Base-by-base conservation (phyloP, 30 jellyfish, hydroid and myxozoan species). In the Chironex yamaguchii region DNA sequence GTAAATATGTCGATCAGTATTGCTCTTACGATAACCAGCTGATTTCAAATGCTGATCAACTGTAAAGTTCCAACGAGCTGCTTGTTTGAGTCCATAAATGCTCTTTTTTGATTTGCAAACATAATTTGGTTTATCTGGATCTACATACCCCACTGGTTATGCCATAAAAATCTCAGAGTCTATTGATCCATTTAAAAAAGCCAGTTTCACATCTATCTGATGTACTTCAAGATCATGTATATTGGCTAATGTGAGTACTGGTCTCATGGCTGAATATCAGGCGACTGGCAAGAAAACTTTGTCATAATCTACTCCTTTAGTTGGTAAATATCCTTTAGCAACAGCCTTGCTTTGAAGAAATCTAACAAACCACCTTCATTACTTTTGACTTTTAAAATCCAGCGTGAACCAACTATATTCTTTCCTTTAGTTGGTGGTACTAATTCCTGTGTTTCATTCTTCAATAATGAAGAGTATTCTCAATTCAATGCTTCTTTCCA, bases 1-100 rank as follows among this genome's bases (percentile, higher is more conserved):
- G 86, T 86, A 86, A 32, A 86, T 65, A 58, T 90, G 76, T 29
- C 76, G 52, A 67, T 86, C 91, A 54, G 96, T 86, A 58, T 76
- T 65, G 54, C 86, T 64, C 58, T 75, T 73, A 62, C 80, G 71
- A 64, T 86, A 86, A 50, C 90, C 90, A 79, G 34, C 2, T 33
- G 82, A 53, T 70, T 71, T 70, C 24, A 84, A 58, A 34, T 32
- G 32, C 34, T 84, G 32, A 58, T 84, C 89, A 22, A 69, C 54
- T 20, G 25, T 64, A 24, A 24, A 34, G 31, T 82, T 82, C 87
- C 92, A 65, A 79, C 78, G 25, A 17, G 87, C 86, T 26, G 92
- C 35, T 53, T 67, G 92, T 69, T 49, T 67, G 30, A 65, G 52
- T 20, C 92, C 92, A 33, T 82, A 82, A 42, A 82, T 68, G 42